Evolutionary conservation across 1,140 invertebrate genomes (phyloP).

Genomic region (Drosophila pruinosa): DNA sequence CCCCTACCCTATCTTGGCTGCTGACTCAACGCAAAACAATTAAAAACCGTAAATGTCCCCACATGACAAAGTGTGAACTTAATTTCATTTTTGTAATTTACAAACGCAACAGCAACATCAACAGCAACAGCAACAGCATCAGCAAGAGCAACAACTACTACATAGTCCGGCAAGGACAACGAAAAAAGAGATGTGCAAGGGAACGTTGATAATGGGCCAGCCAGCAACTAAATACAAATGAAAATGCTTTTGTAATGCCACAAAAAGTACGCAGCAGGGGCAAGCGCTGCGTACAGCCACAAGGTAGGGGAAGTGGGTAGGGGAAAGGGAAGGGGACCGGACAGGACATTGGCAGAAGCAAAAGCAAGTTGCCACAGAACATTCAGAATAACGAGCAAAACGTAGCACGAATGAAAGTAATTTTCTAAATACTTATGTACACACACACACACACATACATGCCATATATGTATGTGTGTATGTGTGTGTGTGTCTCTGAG

Average conservation of each 20-base stretch:
- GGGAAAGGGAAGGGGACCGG: background rate
- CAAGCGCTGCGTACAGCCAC: background rate
- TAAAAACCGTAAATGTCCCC: constrained; percentile 80
- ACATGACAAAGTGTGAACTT: constrained; percentile 81
- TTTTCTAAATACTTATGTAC: constrained; percentile 74
- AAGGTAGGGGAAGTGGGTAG: background rate
- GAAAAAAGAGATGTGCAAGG: constrained; percentile 26
- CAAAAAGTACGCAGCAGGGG: constrained; percentile 55
- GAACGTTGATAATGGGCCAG: constrained; percentile 46
- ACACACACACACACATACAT: constrained; percentile 1
- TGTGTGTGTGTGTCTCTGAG: constrained; percentile 21
- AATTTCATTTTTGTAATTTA: constrained; percentile 81
- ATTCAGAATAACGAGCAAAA: constrained; percentile 72
- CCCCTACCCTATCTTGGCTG: background rate
- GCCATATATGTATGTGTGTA: constrained; percentile 18
- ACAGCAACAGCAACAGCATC: constrained; percentile 14
- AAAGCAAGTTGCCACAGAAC: constrained; percentile 23
- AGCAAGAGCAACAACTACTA: constrained; percentile 18
- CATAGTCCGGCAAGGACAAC: constrained; percentile 14
- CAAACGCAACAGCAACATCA: constrained; percentile 59
- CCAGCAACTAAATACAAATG: constrained; percentile 74
- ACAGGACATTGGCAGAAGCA: background rate
- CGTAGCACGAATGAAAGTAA: constrained; percentile 76
- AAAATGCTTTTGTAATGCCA: constrained; percentile 73
- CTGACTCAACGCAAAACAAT: constrained; percentile 68